Percentiles rank a stretch among this genome's conserved stretches.
phyloP scores from a whole-genome alignment of 1,140 invertebrate species.

The Listronotus oregonensis region DNA sequence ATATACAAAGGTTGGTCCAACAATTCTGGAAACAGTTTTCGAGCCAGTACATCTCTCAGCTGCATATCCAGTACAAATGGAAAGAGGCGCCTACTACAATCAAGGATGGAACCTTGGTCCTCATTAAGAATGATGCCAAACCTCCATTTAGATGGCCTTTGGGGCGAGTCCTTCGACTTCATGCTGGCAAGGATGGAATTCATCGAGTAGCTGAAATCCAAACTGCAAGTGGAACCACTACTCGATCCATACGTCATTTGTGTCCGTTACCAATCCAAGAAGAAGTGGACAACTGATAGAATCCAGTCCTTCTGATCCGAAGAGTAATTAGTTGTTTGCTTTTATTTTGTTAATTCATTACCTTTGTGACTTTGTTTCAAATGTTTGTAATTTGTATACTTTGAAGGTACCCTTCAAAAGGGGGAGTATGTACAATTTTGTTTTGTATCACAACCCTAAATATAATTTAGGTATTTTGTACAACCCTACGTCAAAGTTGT shows the following conservation, averaged over 20 bases:
- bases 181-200: background rate
- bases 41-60: slow-evolving; percentile 40
- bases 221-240: background rate
- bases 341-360: no score
- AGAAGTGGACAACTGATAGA: background rate
- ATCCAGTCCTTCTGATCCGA: no score
- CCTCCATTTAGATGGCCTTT: background rate
- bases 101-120: background rate
- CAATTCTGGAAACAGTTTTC: slow-evolving; percentile 46
- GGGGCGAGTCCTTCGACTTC: background rate
- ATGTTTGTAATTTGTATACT: no score
- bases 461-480: no score
- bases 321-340: no score
- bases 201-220: background rate
- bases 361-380: no score
- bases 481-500: no score
- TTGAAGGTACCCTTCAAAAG: no score
- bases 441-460: no score
- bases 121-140: background rate
- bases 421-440: no score
- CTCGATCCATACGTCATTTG: background rate
- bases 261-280: background rate
- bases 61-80: slow-evolving; percentile 47
- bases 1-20: slow-evolving; percentile 34
- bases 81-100: background rate